These are phyloP conservation scores for Synchiropus splendidus DNA, from an alignment of 2,113 vertebrate genomes.

Conservation along the genomic window DNA sequence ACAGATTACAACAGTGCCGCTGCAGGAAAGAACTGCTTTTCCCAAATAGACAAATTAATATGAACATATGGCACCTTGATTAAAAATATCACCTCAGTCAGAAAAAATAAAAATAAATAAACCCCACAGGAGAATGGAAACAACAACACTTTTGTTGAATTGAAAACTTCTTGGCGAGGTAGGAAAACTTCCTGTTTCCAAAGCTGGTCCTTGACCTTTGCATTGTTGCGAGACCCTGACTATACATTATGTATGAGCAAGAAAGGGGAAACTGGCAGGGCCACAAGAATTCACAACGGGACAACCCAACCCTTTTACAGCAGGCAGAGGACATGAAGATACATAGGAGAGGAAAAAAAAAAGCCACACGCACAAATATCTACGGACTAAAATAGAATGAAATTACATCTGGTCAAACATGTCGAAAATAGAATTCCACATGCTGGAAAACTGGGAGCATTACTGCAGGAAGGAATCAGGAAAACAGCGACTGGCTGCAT, in stretches of 20 bases:
- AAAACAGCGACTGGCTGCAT: too few relatives aligned
- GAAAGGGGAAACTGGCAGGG: slow-evolving; percentile 13
- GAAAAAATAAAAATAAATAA: too few relatives aligned
- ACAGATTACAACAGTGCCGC: slow-evolving; percentile 44
- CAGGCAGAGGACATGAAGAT: slow-evolving; percentile 21
- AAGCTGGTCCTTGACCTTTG: slow-evolving; percentile 15
- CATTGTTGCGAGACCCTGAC: not conserved
- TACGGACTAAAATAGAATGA: too few relatives aligned
- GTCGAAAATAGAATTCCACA: slow-evolving; percentile 10
- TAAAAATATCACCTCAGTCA: slow-evolving; percentile 14
- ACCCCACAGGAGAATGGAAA: slow-evolving; percentile 12
- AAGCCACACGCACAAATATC: too few relatives aligned
- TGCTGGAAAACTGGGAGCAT: not conserved
- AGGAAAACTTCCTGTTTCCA: not conserved
- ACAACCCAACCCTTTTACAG: slow-evolving; percentile 14
- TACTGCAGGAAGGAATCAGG: too few relatives aligned
- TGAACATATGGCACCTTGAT: slow-evolving; percentile 16
- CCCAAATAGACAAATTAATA: too few relatives aligned
- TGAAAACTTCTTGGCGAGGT: too few relatives aligned
- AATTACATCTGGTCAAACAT: slow-evolving; percentile 10
- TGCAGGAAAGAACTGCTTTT: slow-evolving; percentile 20
- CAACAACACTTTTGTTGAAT: too few relatives aligned
- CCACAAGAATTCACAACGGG: slow-evolving; percentile 16
- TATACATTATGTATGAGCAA: slow-evolving; percentile 29
- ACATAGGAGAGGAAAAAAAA: slow-evolving; percentile 1